Conservation (phyloP, 2,797 vertebrate species). For the Sebastes taczanowskii region DNA sequence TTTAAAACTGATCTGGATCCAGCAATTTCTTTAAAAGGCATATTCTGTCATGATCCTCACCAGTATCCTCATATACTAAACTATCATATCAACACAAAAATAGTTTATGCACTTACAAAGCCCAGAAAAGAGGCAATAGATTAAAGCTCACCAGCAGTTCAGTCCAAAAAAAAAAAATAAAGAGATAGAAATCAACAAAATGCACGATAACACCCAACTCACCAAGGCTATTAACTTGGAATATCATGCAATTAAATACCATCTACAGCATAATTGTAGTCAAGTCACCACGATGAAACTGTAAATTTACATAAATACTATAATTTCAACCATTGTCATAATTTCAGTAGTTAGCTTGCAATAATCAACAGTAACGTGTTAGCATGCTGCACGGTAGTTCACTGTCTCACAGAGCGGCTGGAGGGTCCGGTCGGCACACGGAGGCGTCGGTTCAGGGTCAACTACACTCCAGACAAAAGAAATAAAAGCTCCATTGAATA, state of each 20-base stretch:
- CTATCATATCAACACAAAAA: conserved; percentile 68
- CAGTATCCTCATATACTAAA: conserved; percentile 25
- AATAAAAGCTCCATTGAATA: conserved; percentile 14
- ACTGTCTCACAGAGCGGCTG: conserved; percentile 48
- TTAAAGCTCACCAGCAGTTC: conserved; percentile 70
- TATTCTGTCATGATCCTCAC: conserved; percentile 51
- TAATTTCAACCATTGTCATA: conserved; percentile 56
- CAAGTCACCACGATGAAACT: conserved; percentile 73
- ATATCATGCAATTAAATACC: conserved; percentile 83
- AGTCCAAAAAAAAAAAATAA: conserved; percentile 45
- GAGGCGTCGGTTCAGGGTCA: conserved; percentile 34
- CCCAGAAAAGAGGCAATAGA: conserved; percentile 64
- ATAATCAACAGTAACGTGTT: conserved; percentile 61
- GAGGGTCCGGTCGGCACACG: conserved; percentile 21
- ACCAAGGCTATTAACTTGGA: conserved; percentile 61
- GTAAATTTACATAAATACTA: conserved; percentile 71
- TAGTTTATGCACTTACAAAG: conserved; percentile 74
- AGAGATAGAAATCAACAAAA: conserved; percentile 31
- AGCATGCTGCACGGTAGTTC: conserved; percentile 75
- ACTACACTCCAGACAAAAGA: conserved; percentile 43
- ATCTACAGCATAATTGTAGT: conserved; percentile 65
- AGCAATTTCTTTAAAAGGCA: conserved; percentile 55
- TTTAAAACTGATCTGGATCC: conserved; percentile 32
- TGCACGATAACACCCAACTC: conserved; percentile 65
- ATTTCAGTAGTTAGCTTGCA: conserved; percentile 68